These are phyloP conservation scores for Conchocele bisecta DNA, from an alignment of 2,888 invertebrate genomes.

Conservation along the genomic window DNA sequence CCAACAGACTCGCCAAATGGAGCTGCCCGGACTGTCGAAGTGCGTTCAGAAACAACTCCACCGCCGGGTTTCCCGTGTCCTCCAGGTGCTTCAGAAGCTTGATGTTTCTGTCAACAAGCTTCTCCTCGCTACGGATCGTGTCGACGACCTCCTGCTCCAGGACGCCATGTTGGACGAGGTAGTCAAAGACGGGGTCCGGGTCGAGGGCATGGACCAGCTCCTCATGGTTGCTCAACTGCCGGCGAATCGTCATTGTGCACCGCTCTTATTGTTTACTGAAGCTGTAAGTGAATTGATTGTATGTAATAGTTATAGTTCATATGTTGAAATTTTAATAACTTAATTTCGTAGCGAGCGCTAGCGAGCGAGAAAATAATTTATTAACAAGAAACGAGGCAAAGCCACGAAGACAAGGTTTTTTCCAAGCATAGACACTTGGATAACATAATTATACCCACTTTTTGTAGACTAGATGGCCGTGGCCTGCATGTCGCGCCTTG, in stretches of 20 bases:
- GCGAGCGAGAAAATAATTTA: too few relatives aligned
- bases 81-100: constrained; percentile 77
- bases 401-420: too few relatives aligned
- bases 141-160: constrained; percentile 68
- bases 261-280: too few relatives aligned
- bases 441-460: too few relatives aligned
- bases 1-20: constrained; percentile 78
- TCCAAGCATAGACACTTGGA: too few relatives aligned
- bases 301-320: too few relatives aligned
- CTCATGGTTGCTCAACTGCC: constrained; percentile 62
- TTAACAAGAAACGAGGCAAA: too few relatives aligned
- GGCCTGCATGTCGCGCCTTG: too few relatives aligned
- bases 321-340: too few relatives aligned
- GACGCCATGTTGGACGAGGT: constrained; percentile 79
- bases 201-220: constrained; percentile 79
- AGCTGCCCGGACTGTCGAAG: constrained; percentile 80
- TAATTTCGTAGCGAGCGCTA: too few relatives aligned
- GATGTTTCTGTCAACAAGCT: constrained; percentile 70
- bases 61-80: constrained; percentile 71
- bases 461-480: too few relatives aligned
- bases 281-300: too few relatives aligned
- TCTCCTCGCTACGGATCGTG: constrained; percentile 67
- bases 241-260: constrained; percentile 45
- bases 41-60: constrained; percentile 79
- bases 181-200: constrained; percentile 79